Evolutionary conservation across 2,113 vertebrate species (phyloP).

Genomic region (Hiodon tergisus): DNA sequence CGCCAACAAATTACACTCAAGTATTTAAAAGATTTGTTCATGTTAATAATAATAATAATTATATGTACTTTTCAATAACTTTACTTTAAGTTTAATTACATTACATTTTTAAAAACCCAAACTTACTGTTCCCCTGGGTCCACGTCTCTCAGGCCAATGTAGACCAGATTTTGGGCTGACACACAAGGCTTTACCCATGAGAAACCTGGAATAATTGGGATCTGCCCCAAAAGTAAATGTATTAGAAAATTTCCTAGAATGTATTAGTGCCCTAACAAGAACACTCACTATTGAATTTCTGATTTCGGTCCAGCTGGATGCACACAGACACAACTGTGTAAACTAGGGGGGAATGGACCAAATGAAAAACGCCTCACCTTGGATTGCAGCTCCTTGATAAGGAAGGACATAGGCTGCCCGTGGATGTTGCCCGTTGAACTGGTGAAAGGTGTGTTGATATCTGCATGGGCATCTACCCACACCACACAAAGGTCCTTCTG

Average conservation of each 20-base stretch:
- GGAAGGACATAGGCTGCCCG: conserved; percentile 61
- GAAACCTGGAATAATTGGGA: conserved; percentile 54
- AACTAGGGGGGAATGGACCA: not conserved
- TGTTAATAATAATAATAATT: too few relatives aligned
- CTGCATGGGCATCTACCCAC: conserved; percentile 71
- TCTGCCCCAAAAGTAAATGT: conserved; percentile 24
- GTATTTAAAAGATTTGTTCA: not conserved
- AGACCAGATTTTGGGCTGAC: conserved; percentile 56
- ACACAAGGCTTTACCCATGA: conserved; percentile 64
- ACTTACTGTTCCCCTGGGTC: conserved; percentile 66
- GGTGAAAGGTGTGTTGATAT: conserved; percentile 67
- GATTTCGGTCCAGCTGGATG: not conserved
- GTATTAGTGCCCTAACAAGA: not conserved
- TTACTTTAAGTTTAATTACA: not conserved
- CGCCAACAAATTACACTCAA: too few relatives aligned
- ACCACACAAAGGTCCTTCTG: conserved; percentile 52
- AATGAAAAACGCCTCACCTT: conserved; percentile 38
- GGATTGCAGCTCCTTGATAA: conserved; percentile 56
- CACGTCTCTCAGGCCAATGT: conserved; percentile 66
- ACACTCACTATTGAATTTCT: too few relatives aligned
- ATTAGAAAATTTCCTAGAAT: not conserved
- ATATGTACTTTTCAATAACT: too few relatives aligned
- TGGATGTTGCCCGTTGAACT: conserved; percentile 62
- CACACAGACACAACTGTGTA: not conserved
- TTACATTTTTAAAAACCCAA: not conserved